Evolutionary conservation across 2,888 invertebrate genomes (phyloP).

Genomic region (Neuroscelio doddi): DNA sequence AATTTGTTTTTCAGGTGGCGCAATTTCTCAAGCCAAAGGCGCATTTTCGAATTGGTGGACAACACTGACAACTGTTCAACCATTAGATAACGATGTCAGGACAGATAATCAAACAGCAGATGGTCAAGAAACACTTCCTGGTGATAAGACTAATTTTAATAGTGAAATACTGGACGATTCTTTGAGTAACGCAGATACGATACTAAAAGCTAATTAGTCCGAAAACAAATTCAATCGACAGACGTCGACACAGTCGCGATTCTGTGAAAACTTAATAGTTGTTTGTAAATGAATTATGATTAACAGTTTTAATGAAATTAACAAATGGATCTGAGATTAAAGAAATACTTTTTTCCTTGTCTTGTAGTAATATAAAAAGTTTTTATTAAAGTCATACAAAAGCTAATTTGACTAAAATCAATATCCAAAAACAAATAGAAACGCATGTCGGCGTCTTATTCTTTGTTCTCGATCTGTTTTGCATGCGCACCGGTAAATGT

Average conservation of each 20-base stretch:
- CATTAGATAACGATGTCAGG: constrained; percentile 53
- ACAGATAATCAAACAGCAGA: constrained; percentile 54
- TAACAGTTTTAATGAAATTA: not conserved
- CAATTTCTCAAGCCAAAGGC: constrained; percentile 89
- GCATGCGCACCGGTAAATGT: constrained; percentile 22
- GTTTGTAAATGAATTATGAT: not conserved
- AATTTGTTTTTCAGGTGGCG: constrained; percentile 81
- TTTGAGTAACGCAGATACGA: constrained; percentile 24
- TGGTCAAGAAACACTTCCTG: constrained; percentile 48
- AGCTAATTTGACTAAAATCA: not conserved
- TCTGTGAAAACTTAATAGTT: not conserved
- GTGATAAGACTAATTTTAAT: constrained; percentile 44
- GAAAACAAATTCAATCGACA: not conserved
- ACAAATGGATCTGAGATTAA: not conserved
- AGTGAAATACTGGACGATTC: constrained; percentile 27
- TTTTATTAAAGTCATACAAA: too few relatives aligned
- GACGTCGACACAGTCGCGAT: not conserved
- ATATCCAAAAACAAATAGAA: too few relatives aligned
- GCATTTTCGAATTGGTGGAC: constrained; percentile 92
- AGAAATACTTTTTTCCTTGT: not conserved
- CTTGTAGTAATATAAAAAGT: not conserved
- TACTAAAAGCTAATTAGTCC: not conserved
- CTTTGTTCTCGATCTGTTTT: too few relatives aligned
- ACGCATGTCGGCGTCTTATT: too few relatives aligned
- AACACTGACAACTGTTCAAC: constrained; percentile 77